Conservation (phyloP, 2,797 vertebrate species). For the Poecilia velifera region DNA sequence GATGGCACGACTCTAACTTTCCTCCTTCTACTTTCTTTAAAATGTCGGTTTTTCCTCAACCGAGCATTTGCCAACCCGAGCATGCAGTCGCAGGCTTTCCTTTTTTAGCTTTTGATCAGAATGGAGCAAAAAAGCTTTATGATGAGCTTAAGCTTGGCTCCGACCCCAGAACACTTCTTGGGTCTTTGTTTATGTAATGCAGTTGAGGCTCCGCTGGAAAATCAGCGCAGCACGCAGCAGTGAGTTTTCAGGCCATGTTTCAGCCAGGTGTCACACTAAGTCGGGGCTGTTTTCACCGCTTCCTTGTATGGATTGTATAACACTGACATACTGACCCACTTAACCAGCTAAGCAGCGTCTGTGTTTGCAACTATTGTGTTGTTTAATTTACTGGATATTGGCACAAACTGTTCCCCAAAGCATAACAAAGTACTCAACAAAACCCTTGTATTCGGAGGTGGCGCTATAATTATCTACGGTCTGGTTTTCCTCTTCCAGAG, state of each 20-base stretch:
- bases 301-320: constrained; percentile 34
- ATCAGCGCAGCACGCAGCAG: constrained; percentile 10
- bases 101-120: constrained; percentile 2
- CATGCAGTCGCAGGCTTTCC: background rate
- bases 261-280: constrained; percentile 61
- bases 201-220: constrained; percentile 48
- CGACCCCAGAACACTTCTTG: constrained; percentile 30
- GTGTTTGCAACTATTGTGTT: constrained; percentile 38
- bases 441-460: constrained; percentile 30
- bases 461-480: constrained; percentile 1
- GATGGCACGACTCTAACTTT: background rate
- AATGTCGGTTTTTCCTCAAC: background rate
- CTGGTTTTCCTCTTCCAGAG: constrained; percentile 1
- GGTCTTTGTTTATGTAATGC: constrained; percentile 41
- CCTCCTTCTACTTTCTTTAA: background rate
- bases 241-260: constrained; percentile 38
- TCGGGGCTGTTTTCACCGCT: constrained; percentile 46
- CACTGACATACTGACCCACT: constrained; percentile 68
- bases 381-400: constrained; percentile 48
- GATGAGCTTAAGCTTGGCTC: constrained; percentile 57
- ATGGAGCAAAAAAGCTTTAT: constrained; percentile 32
- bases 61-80: background rate
- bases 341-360: constrained; percentile 31
- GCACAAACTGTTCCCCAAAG: constrained; percentile 17
- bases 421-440: constrained; percentile 21